Percentiles rank a stretch among this genome's conserved stretches.
Conservation (phyloP, 2,113 vertebrate species). For the Xyliphius kryptos region DNA sequence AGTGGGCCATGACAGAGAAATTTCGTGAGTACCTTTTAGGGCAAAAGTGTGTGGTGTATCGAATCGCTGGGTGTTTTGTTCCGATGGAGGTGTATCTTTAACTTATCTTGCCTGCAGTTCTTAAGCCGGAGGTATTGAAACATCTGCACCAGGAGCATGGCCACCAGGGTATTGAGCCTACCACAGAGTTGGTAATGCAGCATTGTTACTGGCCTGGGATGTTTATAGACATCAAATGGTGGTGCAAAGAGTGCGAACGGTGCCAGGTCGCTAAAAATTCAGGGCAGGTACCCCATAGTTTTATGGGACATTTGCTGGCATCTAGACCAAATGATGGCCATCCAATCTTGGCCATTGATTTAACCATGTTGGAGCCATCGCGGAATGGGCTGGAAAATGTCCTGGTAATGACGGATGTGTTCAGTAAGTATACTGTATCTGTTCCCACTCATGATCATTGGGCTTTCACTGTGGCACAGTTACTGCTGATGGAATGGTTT, state of each 20-base stretch:
- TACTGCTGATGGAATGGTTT: neutral
- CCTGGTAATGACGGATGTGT: neutral
- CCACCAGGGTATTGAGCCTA: no score
- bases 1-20: no score
- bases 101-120: no score
- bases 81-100: no score
- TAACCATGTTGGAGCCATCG: neutral
- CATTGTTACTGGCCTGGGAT: conserved; percentile 2
- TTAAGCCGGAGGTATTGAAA: no score
- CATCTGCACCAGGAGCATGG: no score
- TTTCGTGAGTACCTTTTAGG: no score
- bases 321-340: neutral
- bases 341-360: neutral
- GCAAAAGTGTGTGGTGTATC: no score
- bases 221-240: neutral
- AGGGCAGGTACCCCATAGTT: neutral
- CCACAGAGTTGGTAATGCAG: no score
- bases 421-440: neutral
- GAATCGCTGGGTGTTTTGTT: no score
- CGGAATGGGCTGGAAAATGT: neutral
- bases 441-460: neutral
- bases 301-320: neutral
- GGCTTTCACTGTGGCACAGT: neutral
- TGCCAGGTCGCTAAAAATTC: neutral
- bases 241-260: conserved; percentile 1